Evolutionary conservation across 2,113 vertebrate species (phyloP), one percentile per base, ranked within the genome.

Genomic region (Charadrius vociferus): DNA sequence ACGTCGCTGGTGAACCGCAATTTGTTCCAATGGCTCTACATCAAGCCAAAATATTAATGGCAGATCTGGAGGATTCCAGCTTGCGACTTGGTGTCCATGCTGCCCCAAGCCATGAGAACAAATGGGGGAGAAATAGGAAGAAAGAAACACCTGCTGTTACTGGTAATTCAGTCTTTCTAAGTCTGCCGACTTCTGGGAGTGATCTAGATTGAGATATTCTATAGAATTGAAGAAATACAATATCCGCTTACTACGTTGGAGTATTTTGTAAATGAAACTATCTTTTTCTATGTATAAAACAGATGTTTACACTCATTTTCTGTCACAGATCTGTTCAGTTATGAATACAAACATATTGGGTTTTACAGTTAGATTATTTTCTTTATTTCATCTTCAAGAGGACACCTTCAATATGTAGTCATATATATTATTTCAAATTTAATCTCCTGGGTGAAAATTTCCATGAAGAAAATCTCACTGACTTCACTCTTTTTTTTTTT

Each of bases 371-470:
- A 52, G 56, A 39, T 83, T 75, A 94, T 95, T 73, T 61, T 77
- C 43, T 90, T 68, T 77, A 58, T 93, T 95, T 90, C 53, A 55
- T 8, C 26, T 93, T 91, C 49, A 80, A 84, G 34, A 88, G 49
- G 36, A 56, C 53, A 73, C 37, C 32, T 90, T 83, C 43, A 90
- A 17, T 72, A 81, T 59, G 11, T 5, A 85, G 47, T 52, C 26
- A 72, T 29, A 61, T 12, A 47, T 55, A 68, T 27, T 79, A 88
- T 78, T 94, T 88, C 59, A 86, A 29, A 85, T 86, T 91, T 94
- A 81, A 67, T 81, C 78, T 81, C 45, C 65, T 67, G 55, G 52
- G 56, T n/a, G 13, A 78, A 96, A 95, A 93, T 81, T 91, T 81
- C 37, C 18, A 77, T 36, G 22, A 92, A 88, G 62, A 96, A 74